These are phyloP conservation scores for Eumaeus atala DNA, from an alignment of 1,140 invertebrate species.

Conservation along the genomic window DNA sequence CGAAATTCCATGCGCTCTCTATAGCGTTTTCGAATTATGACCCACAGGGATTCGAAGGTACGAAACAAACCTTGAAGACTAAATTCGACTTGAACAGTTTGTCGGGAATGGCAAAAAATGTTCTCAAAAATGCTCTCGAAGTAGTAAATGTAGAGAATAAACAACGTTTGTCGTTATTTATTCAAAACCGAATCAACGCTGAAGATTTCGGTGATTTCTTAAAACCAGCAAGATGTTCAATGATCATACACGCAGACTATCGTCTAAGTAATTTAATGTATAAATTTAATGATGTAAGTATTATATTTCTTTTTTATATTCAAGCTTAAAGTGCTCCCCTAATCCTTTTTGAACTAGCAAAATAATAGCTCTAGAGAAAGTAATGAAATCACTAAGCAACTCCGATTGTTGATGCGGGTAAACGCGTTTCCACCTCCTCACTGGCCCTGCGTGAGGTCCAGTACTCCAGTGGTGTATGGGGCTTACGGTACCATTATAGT, in stretches of 20 bases:
- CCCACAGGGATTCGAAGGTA: conserved; percentile 20
- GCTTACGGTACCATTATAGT: too few species aligned
- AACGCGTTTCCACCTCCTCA: too few species aligned
- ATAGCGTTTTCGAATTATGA: conserved; percentile 21
- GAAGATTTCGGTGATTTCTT: conserved; percentile 17
- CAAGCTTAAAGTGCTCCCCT: not conserved
- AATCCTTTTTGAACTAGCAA: too few species aligned
- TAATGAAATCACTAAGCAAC: too few species aligned
- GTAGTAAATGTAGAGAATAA: conserved; percentile 20
- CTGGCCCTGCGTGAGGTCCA: too few species aligned
- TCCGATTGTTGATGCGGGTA: too few species aligned
- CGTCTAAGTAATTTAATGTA: conserved; percentile 36
- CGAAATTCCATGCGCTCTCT: conserved; percentile 31
- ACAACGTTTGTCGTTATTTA: conserved; percentile 16
- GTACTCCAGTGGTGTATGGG: too few species aligned
- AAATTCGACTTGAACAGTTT: not conserved
- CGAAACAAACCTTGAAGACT: not conserved
- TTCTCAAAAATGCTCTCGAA: conserved; percentile 16
- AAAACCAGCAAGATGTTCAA: conserved; percentile 11
- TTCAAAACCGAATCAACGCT: conserved; percentile 3
- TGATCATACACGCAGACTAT: conserved; percentile 36
- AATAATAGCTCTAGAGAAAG: too few species aligned
- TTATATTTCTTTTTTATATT: not conserved
- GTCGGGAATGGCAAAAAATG: conserved; percentile 13
- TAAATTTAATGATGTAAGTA: conserved; percentile 26